Base-by-base conservation (phyloP, 2,888 invertebrate species). In the Eurytoma californica region DNA sequence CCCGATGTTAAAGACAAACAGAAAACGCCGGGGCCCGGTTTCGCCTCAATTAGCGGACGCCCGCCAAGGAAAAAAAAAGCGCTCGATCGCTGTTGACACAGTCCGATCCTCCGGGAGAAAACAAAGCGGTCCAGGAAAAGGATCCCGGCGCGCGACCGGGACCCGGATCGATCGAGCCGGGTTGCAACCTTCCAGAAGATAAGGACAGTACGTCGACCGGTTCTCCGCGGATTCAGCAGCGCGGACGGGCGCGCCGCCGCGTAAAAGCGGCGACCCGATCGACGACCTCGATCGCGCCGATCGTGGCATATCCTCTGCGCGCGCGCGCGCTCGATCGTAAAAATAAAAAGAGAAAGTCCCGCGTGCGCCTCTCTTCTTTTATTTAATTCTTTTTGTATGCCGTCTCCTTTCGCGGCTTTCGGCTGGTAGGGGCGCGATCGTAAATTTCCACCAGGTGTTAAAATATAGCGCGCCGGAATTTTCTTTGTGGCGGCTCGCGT, bases 1-100 rank as follows among this genome's bases (percentile, higher is more conserved):
- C 39, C 5, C 70, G 67, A 20, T 55, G 58, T n/a, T 20, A n/a
- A 24, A 30, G 51, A 60, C 75, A 53, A 72, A 53, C 1, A 67
- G 16, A 24, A 60, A n/a, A 24, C 13, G 28, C 7, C 0, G 39
- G 12, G 16, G 47, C n/a, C 14, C 18, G n/a, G 47, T 12, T 72
- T 75, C 47, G 7, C 77, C 68, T 82, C 24, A 61, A 70, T 70
- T 70, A 70, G 18, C 60, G 51, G 20, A 4, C 14, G 12, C 9
- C 20, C 69, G 69, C 20, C 58, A 69, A 68, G 30, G 68, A 55
- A 18, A 68, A 39, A 28, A 30, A 18, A 55, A 9, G 9, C 9
- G 9, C 39, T 9, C 39, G 7, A 39, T 39, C 39, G 39, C 9
- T 7, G 39, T 39, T 39, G 39, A 39, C 39, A 39, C 39, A 9